Conservation (phyloP, 2,888 invertebrate species). For the Hirtodrosophila cameraria region DNA sequence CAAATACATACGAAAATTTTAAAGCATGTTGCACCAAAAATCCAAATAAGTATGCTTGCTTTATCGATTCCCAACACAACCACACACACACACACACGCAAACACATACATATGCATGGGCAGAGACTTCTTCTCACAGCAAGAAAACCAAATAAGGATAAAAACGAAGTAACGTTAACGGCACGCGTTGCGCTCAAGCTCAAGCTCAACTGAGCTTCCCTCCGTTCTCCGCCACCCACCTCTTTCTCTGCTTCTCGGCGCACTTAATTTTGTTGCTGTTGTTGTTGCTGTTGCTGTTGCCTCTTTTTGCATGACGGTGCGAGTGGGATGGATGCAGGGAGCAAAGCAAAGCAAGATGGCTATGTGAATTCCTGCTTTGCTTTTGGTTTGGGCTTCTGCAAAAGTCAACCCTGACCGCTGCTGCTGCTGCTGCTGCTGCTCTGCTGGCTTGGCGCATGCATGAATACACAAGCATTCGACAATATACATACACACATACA, state of each 20-base stretch:
- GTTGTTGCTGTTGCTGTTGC: slow-evolving; percentile 38
- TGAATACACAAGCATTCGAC: slow-evolving; percentile 40
- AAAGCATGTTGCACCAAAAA: slow-evolving; percentile 78
- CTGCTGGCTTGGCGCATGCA: slow-evolving; percentile 67
- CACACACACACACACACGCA: slow-evolving; percentile 16
- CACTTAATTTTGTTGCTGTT: slow-evolving; percentile 60
- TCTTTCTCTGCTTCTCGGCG: slow-evolving; percentile 25
- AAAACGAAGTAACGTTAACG: slow-evolving; percentile 62
- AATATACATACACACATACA: slow-evolving; percentile 21
- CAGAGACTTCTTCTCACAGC: slow-evolving; percentile 37
- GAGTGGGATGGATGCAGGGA: neutral
- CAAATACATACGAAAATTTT: slow-evolving; percentile 50
- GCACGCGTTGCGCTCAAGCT: slow-evolving; percentile 44
- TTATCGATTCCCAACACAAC: slow-evolving; percentile 64
- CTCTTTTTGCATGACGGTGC: slow-evolving; percentile 23
- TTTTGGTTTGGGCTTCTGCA: slow-evolving; percentile 47
- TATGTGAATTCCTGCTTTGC: slow-evolving; percentile 37
- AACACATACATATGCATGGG: slow-evolving; percentile 2
- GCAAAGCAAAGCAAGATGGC: neutral
- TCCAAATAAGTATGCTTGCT: slow-evolving; percentile 79
- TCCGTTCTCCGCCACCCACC: slow-evolving; percentile 2
- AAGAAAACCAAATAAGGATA: slow-evolving; percentile 63
- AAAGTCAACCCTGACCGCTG: slow-evolving; percentile 77
- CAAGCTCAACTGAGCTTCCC: slow-evolving; percentile 55
- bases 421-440: no score